phyloP scores from a whole-genome alignment of 30 jellyfish, hydroid and myxozoan genomes.

The Hydractinia echinata region DNA sequence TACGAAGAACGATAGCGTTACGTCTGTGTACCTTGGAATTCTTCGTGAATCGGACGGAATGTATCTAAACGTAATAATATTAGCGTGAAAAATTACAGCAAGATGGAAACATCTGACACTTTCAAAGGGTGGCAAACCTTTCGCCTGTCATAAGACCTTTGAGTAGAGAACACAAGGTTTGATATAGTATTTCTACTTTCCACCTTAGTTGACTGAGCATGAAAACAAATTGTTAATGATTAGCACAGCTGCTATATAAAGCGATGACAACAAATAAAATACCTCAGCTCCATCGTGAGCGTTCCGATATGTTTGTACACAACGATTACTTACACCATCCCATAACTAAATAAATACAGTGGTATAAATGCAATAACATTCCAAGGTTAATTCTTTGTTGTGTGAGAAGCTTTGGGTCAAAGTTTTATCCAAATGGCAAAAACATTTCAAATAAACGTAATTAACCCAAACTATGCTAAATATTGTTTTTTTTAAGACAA shows the following conservation, averaged over 20 bases:
- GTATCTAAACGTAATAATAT: background rate
- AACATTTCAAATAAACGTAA: background rate
- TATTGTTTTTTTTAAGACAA: background rate
- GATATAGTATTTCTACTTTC: no score
- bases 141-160: no score
- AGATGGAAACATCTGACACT: no score
- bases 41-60: slow-evolving; percentile 31
- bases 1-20: background rate
- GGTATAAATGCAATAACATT: background rate
- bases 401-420: no score
- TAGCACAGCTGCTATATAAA: background rate
- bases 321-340: slow-evolving; percentile 99
- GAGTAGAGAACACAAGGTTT: no score
- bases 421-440: background rate
- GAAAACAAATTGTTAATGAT: no score
- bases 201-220: no score
- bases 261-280: background rate
- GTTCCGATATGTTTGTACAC: slow-evolving; percentile 82
- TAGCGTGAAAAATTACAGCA: no score
- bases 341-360: slow-evolving; percentile 53
- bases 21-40: slow-evolving; percentile 73
- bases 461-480: background rate
- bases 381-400: background rate
- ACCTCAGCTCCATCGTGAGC: slow-evolving; percentile 98
- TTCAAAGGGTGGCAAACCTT: no score